phyloP scores from a whole-genome alignment of 2,113 vertebrate genomes.

The Phainopepla nitens region DNA sequence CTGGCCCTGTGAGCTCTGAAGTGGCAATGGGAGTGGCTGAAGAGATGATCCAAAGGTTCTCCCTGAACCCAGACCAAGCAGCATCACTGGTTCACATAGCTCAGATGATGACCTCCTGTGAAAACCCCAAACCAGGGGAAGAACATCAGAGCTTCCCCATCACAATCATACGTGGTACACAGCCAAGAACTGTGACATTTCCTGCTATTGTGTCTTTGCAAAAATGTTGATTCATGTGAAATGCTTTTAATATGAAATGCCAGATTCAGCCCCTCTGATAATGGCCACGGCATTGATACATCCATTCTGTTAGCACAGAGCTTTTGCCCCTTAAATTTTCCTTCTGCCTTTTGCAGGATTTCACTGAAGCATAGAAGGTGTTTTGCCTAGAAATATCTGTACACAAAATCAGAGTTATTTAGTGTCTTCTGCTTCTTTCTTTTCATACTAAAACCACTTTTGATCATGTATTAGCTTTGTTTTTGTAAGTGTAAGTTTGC shows the following conservation, averaged over 20 bases:
- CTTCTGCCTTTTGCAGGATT: not conserved
- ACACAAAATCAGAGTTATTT: not conserved
- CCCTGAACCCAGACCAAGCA: slow-evolving; percentile 72
- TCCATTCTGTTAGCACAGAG: not conserved
- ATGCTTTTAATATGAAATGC: not conserved
- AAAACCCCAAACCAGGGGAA: not conserved
- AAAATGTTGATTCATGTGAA: not conserved
- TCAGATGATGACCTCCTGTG: slow-evolving; percentile 62
- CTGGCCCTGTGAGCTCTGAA: slow-evolving; percentile 12
- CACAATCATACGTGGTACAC: slow-evolving; percentile 73
- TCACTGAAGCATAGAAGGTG: not conserved
- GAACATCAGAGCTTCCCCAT: slow-evolving; percentile 39
- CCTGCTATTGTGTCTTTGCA: not conserved
- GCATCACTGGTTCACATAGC: slow-evolving; percentile 63
- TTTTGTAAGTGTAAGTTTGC: not conserved
- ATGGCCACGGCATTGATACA: not conserved
- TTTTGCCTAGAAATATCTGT: not conserved
- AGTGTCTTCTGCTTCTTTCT: not conserved
- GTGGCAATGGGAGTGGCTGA: slow-evolving; percentile 45
- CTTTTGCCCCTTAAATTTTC: not conserved
- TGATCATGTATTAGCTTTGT: not conserved
- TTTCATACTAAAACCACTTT: not conserved
- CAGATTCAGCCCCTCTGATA: not conserved
- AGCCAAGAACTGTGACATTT: not conserved
- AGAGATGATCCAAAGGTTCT: slow-evolving; percentile 61